These are phyloP conservation scores for Cataglyphis rosenhaueri DNA, from an alignment of 2,888 invertebrate genomes.

Conservation along the genomic window DNA sequence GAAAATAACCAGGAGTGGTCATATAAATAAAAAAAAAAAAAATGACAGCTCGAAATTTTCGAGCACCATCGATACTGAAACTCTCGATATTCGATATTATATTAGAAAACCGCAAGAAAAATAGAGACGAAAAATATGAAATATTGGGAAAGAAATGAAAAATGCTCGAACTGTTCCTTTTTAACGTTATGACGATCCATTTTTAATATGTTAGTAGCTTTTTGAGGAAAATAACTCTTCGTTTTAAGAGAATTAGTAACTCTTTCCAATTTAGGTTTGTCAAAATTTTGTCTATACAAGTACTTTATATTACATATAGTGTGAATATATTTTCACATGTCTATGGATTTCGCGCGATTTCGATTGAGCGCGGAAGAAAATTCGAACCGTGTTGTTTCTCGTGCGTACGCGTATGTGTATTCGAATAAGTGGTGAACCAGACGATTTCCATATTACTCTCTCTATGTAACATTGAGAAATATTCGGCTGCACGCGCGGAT, in stretches of 20 bases:
- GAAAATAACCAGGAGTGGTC: too few species aligned
- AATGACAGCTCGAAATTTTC: not conserved
- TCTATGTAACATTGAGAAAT: slow-evolving; percentile 46
- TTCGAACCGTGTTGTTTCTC: slow-evolving; percentile 34
- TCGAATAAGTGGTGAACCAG: slow-evolving; percentile 47
- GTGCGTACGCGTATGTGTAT: not conserved
- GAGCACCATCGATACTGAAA: not conserved
- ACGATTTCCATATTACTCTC: slow-evolving; percentile 51
- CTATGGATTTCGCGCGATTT: slow-evolving; percentile 10
- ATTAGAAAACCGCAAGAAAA: not conserved
- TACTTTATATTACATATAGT: not conserved
- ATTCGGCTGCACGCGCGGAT: slow-evolving; percentile 31
- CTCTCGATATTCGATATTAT: slow-evolving; percentile 22
- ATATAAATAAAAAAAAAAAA: not conserved
- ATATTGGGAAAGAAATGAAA: slow-evolving; percentile 23
- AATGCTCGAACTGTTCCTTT: not conserved
- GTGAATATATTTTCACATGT: not conserved
- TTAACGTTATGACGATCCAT: not conserved
- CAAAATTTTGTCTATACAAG: not conserved
- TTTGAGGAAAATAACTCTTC: not conserved
- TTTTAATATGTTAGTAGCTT: not conserved
- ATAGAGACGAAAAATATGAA: not conserved
- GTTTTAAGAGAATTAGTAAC: not conserved
- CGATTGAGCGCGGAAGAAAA: slow-evolving; percentile 33
- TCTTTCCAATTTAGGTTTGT: not conserved